These are phyloP conservation scores for Sylvia borin DNA, from an alignment of 2,797 vertebrate genomes.

Conservation along the genomic window DNA sequence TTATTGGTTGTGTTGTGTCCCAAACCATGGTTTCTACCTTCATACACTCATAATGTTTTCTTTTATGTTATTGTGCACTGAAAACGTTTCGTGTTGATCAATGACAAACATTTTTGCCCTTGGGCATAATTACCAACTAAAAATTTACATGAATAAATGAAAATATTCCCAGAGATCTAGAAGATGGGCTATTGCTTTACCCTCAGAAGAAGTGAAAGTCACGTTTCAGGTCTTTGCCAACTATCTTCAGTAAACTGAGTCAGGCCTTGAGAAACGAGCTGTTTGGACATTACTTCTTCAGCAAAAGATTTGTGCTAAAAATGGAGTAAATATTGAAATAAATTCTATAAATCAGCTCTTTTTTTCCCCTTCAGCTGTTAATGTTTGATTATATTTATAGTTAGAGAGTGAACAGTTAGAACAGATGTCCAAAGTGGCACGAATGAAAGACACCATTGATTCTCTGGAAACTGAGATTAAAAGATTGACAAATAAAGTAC, in stretches of 20 bases:
- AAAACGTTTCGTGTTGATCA: neutral
- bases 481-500: slow-evolving; percentile 72
- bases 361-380: neutral
- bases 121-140: neutral
- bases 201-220: neutral
- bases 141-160: neutral
- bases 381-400: slow-evolving; percentile 67
- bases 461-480: slow-evolving; percentile 81
- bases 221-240: neutral
- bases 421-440: slow-evolving; percentile 73
- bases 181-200: neutral
- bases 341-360: neutral
- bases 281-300: neutral
- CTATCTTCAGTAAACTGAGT: neutral
- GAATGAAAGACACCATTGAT: slow-evolving; percentile 77
- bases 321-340: neutral
- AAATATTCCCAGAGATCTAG: neutral
- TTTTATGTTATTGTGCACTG: neutral
- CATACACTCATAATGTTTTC: neutral
- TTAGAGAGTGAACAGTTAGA: slow-evolving; percentile 80
- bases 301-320: neutral
- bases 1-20: neutral
- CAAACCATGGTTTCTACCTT: neutral
- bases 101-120: neutral
- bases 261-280: neutral